Evolutionary conservation across 2,888 invertebrate species (phyloP).

Genomic region (Drosophila nigricruria): DNA sequence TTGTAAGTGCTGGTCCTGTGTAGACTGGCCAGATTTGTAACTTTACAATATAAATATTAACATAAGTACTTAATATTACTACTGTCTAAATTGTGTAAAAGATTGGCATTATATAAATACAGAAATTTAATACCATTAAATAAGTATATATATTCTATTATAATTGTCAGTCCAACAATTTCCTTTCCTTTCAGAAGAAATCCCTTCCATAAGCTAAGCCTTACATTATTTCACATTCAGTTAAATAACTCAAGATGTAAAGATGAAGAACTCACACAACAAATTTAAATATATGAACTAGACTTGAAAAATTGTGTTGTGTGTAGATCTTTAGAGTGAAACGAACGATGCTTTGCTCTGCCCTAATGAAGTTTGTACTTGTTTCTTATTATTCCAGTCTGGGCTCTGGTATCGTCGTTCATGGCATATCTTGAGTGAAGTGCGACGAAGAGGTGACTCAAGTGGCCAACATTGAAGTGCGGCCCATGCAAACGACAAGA

Average conservation of each 20-base stretch:
- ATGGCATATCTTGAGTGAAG: conserved; percentile 33
- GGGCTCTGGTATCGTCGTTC: conserved; percentile 15
- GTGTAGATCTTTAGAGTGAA: conserved; percentile 8
- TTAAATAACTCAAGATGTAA: conserved; percentile 1
- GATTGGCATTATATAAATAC: too few relatives aligned
- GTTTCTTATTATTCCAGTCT: conserved; percentile 14
- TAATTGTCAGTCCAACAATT: too few relatives aligned
- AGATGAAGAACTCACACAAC: neutral
- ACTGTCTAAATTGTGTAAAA: too few relatives aligned
- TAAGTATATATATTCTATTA: too few relatives aligned
- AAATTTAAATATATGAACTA: conserved; percentile 13
- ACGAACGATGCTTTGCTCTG: conserved; percentile 11
- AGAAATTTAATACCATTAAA: too few relatives aligned
- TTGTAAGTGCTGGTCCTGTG: too few relatives aligned
- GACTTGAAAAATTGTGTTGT: conserved; percentile 1
- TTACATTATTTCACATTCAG: neutral
- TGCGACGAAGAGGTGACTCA: conserved; percentile 43
- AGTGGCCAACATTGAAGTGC: conserved; percentile 46
- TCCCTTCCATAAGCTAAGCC: neutral
- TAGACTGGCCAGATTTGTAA: too few relatives aligned
- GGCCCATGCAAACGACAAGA: conserved; percentile 45
- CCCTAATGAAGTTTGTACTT: conserved; percentile 28
- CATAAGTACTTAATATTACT: too few relatives aligned
- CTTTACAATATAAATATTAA: too few relatives aligned
- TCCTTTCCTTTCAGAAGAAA: too few relatives aligned